phyloP scores from a whole-genome alignment of 2,113 vertebrate species.

The Solea senegalensis region DNA sequence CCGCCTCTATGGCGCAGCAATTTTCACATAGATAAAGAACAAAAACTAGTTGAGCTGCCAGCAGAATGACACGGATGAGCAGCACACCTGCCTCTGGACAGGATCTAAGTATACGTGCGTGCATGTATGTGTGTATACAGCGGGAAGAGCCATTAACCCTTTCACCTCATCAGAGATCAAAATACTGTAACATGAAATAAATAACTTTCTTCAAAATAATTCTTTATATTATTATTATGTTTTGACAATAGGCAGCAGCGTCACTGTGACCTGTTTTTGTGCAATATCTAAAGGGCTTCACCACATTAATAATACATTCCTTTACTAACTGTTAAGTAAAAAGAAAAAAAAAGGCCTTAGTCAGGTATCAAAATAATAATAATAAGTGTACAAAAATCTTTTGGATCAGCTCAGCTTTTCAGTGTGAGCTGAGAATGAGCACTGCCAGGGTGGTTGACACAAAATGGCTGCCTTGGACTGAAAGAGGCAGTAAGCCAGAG shows the following conservation, averaged over 20 bases:
- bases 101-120: conserved; percentile 1
- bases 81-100: conserved; percentile 38
- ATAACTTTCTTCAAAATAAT: not conserved
- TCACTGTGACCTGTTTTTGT: not conserved
- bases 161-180: not conserved
- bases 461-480: conserved; percentile 71
- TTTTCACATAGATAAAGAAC: conserved; percentile 49
- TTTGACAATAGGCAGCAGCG: not conserved
- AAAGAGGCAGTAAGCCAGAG: conserved; percentile 59
- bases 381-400: not conserved
- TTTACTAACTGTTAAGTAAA: not conserved
- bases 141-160: not conserved
- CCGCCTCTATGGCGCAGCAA: not conserved
- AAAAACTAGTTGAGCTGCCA: conserved; percentile 28
- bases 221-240: not conserved
- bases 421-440: conserved; percentile 18
- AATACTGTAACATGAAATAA: not conserved
- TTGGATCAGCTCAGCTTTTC: conserved; percentile 13
- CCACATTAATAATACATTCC: conserved; percentile 34
- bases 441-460: conserved; percentile 50
- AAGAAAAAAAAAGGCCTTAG: not conserved
- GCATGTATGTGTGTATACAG: conserved; percentile 3
- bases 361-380: not conserved
- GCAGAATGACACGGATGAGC: conserved; percentile 37
- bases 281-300: conserved; percentile 2